Conservation (phyloP, 2,888 invertebrate genomes). For the Spodoptera picta region DNA sequence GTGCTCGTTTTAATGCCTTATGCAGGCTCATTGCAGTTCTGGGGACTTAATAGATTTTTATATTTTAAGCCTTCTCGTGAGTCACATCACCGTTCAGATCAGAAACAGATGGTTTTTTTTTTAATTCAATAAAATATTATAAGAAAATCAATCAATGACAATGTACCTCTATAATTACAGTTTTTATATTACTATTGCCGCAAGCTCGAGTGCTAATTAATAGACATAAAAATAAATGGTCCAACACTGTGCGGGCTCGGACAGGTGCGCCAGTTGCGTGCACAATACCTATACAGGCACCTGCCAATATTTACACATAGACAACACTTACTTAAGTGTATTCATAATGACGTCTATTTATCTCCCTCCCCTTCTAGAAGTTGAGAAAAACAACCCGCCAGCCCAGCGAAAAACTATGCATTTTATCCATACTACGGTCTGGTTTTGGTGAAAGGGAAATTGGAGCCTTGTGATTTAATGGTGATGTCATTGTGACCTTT, state of each 20-base stretch:
- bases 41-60: not conserved
- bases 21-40: conserved; percentile 25
- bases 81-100: conserved; percentile 2
- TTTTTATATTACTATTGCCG: conserved; percentile 3
- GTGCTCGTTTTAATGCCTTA: conserved; percentile 33
- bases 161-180: conserved; percentile 9
- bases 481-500: conserved; percentile 50
- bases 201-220: conserved; percentile 16
- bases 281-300: conserved; percentile 40
- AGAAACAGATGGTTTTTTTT: not conserved
- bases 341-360: too few species aligned
- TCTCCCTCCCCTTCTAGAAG: too few species aligned
- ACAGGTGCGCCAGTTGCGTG: conserved; percentile 47
- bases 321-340: conserved; percentile 7
- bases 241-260: conserved; percentile 21
- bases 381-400: too few species aligned
- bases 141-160: conserved; percentile 19
- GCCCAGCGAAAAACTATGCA: too few species aligned
- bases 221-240: conserved; percentile 31
- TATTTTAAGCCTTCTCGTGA: conserved; percentile 7
- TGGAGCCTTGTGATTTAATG: conserved; percentile 39
- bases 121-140: conserved; percentile 13
- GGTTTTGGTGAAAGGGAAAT: conserved; percentile 43
- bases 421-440: not conserved
- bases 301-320: conserved; percentile 40